A percentile compares a stretch with the other conserved stretches of the same genome.
Evolutionary conservation across 2,113 vertebrate genomes (phyloP).

Genomic region (Odontophorus gujanensis): DNA sequence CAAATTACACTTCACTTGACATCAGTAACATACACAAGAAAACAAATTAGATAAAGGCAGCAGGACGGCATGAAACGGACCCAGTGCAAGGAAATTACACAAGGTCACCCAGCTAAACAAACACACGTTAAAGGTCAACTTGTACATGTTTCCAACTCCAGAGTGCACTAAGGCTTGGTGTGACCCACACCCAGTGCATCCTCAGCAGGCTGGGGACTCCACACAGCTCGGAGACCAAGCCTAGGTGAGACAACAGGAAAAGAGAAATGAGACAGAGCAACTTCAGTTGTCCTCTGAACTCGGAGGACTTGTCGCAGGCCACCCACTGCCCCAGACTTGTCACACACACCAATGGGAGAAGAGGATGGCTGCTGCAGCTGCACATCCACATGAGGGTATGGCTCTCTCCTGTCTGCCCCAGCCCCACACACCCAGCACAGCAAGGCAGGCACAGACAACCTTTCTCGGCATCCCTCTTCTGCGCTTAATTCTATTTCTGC

Average conservation of each 20-base stretch:
- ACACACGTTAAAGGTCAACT: neutral
- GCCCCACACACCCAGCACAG: neutral
- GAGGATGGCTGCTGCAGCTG: neutral
- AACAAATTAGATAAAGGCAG: conserved; percentile 58
- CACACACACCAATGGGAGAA: neutral
- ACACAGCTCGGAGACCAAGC: neutral
- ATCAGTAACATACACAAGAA: conserved; percentile 41
- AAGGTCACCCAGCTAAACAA: conserved; percentile 45
- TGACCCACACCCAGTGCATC: neutral
- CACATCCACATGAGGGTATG: neutral
- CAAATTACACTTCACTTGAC: conserved; percentile 49
- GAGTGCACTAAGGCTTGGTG: fast-evolving
- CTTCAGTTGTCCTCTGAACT: neutral
- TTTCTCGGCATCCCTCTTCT: neutral
- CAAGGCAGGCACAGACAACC: neutral
- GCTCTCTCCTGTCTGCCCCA: neutral
- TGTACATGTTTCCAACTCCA: neutral
- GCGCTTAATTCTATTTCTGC: conserved; percentile 58
- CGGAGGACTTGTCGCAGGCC: neutral
- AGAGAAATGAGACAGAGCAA: neutral
- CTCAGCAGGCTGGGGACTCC: neutral
- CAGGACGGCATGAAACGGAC: neutral
- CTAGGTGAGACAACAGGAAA: neutral
- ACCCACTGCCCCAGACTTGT: neutral
- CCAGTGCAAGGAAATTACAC: conserved; percentile 19